Base-by-base conservation (phyloP, 2,888 invertebrate genomes). In the Quadriops clusia region DNA sequence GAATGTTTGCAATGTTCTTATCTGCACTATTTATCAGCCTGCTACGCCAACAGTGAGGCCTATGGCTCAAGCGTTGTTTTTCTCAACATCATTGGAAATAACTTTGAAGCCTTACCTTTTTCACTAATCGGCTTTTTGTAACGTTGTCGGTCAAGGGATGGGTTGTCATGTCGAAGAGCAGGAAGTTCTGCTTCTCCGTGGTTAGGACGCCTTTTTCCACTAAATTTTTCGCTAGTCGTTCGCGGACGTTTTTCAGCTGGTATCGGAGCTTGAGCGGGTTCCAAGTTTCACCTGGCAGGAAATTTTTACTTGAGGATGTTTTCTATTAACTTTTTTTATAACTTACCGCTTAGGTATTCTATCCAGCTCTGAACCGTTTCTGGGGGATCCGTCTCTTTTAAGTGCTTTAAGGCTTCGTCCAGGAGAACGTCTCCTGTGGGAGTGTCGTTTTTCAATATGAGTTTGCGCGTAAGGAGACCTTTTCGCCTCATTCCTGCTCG, bases 141-240 rank as follows among this genome's bases (percentile, higher is more conserved):
- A 82, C 75, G 64, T 89, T 87, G 61, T 98, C 95, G 41, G 87
- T 91, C 39, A 99, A 70, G 21, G 98, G 98, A 71, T 99, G 98
- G 49, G 98, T 98, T 31, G 98, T 99, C 95, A 99, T 99, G 67
- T 99, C 98, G 61, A 99, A 99, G 33, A 99, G 70, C 50, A 99
- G 71, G 65, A 99, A 99, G 64, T 99, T 98, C 65, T 98, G 97
- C 67, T 97, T 98, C 63, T 98, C 97, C 36, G 97, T 98, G 38
- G 97, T 95, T 45, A 97, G 73, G 22, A 98, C 95, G 44, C 97
- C 97, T 63, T 99, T 99, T 62, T 99, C 98, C 18, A 97, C 97
- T 50, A 99, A 74, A 68, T 97, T 98, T 65, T 99, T 99, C 24
- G 98, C 98, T 56, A 99, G 72, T 53, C 98, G 76, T 67, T 99